These are phyloP conservation scores for Cichladusa arquata DNA, from an alignment of 2,113 vertebrate species.

Conservation along the genomic window DNA sequence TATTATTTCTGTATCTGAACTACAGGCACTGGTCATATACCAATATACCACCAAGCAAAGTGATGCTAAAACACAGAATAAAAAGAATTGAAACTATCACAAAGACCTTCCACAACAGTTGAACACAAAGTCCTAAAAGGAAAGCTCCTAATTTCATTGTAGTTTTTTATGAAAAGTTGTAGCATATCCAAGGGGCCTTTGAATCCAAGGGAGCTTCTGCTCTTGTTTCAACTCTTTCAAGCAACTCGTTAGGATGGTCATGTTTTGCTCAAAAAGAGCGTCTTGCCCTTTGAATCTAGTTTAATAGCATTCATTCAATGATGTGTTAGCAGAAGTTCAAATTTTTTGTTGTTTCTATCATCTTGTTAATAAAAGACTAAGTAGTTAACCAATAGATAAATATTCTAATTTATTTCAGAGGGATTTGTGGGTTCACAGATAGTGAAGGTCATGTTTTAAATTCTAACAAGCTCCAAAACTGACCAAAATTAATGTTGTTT, in stretches of 20 bases:
- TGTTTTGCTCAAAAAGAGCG: neutral
- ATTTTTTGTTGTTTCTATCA: neutral
- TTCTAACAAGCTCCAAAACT: neutral
- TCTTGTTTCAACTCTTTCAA: neutral
- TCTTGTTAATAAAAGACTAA: neutral
- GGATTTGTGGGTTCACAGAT: neutral
- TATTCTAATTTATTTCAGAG: neutral
- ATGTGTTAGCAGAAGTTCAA: neutral
- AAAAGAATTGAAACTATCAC: neutral
- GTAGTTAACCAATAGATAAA: neutral
- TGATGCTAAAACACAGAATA: neutral
- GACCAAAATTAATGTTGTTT: neutral
- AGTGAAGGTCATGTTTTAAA: neutral
- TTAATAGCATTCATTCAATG: neutral
- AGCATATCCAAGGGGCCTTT: neutral
- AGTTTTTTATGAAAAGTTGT: neutral
- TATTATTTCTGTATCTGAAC: neutral
- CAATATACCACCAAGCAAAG: neutral
- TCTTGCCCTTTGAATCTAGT: neutral
- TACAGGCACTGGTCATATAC: rapidly evolving
- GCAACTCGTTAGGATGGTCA: neutral
- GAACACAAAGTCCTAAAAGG: neutral
- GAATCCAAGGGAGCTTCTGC: neutral
- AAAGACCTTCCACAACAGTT: neutral
- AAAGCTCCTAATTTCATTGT: neutral